Evolutionary conservation across 2,113 vertebrate genomes (phyloP), one percentile per base, ranked within the genome.

Genomic region (Myanophis thanlyinensis): DNA sequence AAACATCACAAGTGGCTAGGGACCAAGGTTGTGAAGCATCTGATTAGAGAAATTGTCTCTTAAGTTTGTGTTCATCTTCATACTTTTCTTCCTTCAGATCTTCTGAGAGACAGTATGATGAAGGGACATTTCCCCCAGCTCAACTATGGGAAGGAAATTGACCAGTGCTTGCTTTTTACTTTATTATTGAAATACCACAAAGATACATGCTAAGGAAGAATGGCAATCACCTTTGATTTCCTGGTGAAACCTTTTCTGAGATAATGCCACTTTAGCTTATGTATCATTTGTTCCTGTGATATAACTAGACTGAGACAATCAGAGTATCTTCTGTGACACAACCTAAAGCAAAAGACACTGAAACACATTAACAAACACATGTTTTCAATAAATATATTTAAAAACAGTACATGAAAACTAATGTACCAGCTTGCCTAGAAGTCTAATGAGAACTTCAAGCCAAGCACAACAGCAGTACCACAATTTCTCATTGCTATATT

Each of bases 11-110:
- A 67, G 86, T 92, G 89, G 94, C 47, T n/a, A 73, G 89, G 56
- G 94, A 95, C 96, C 88, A 56, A 91, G 51, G 3, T 73, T 86
- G 94, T 85, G 90, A 93, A 94, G 47, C 87, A 91, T 93, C 94
- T 44, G 92, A 95, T 52, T 27, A 80, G 48, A 73, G 48, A 90
- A 56, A 67, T 15, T 47, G 92, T 85, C 46, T 23, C 47, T n/a
- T n/a, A 30, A 25, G 47, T 62, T 46, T 22, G 23, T n/a, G 13
- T 56, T 67, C 56, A 44, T 44, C 23, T 15, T 46, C 30, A 27
- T 15, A 52, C 56, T 27, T 46, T 44, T 87, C 56, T 46, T 67
- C 56, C 47, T 52, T 52, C 86, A 35, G 48, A 46, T 73, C 56
- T 88, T 87, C 56, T 73, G 85, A 88, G 91, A 59, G 35, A 53